Evolutionary conservation across 1,140 invertebrate species (phyloP).

Genomic region (Stegodyphus mimosarum): DNA sequence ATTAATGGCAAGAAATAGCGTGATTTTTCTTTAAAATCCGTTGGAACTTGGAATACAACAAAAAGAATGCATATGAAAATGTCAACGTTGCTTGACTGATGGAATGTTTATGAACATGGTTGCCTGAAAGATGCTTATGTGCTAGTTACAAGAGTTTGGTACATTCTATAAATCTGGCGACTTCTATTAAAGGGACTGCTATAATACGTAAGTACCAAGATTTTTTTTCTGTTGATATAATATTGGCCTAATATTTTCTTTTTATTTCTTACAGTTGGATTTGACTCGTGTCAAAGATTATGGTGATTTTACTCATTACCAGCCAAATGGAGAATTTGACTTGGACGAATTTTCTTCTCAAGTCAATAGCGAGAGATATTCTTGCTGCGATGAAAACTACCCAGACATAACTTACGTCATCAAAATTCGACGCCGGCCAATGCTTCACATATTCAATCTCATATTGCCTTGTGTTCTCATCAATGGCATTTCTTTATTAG

Average conservation of each 20-base stretch:
- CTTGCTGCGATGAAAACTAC: slow-evolving; percentile 72
- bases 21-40: too few species aligned
- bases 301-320: slow-evolving; percentile 74
- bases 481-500: slow-evolving; percentile 72
- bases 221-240: too few species aligned
- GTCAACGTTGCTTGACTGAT: too few species aligned
- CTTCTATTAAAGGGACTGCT: too few species aligned
- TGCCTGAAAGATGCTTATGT: too few species aligned
- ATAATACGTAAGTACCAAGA: too few species aligned
- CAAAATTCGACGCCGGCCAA: slow-evolving; percentile 67
- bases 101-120: too few species aligned
- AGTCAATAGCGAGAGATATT: slow-evolving; percentile 70
- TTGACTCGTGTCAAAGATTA: slow-evolving; percentile 60
- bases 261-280: slow-evolving; percentile 15
- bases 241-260: not conserved
- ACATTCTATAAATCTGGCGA: too few species aligned
- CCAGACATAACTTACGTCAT: slow-evolving; percentile 73
- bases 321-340: slow-evolving; percentile 74
- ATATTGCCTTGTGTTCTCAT: slow-evolving; percentile 74
- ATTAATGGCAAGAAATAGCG: too few species aligned
- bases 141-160: too few species aligned
- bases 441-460: slow-evolving; percentile 73
- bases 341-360: slow-evolving; percentile 70
- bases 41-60: too few species aligned
- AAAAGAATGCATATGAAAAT: too few species aligned